These are phyloP conservation scores for Epistrophella euchroma DNA, from an alignment of 2,888 invertebrate genomes.

Conservation along the genomic window DNA sequence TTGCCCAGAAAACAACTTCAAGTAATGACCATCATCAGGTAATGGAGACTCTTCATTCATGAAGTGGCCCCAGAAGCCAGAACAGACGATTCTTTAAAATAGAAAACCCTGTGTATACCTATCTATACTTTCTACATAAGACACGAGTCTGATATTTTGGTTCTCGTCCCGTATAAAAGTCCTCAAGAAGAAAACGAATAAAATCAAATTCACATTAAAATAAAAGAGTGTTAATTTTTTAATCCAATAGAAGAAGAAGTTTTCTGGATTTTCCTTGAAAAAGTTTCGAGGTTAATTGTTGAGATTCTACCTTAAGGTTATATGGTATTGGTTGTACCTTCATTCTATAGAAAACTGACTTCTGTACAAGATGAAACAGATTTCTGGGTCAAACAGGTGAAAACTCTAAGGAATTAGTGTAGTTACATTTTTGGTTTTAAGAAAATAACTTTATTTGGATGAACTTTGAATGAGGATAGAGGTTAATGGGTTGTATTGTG, in stretches of 20 bases:
- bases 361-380: slow-evolving; percentile 5
- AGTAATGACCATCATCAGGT: slow-evolving; percentile 75
- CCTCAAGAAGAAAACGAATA: slow-evolving; percentile 37
- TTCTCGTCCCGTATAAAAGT: neutral
- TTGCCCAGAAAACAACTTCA: slow-evolving; percentile 57
- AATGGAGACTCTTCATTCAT: slow-evolving; percentile 71
- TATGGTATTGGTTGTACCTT: too few species aligned
- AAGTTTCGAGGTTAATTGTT: slow-evolving; percentile 69
- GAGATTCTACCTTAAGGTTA: slow-evolving; percentile 11
- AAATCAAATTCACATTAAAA: slow-evolving; percentile 73
- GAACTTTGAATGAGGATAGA: slow-evolving; percentile 7
- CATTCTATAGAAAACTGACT: neutral
- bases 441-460: slow-evolving; percentile 16
- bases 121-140: neutral
- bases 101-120: neutral
- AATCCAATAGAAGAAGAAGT: slow-evolving; percentile 69
- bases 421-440: neutral
- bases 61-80: slow-evolving; percentile 27
- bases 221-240: slow-evolving; percentile 73
- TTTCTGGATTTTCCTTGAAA: slow-evolving; percentile 39
- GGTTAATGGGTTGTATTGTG: slow-evolving; percentile 15
- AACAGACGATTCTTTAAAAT: neutral
- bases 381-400: slow-evolving; percentile 33
- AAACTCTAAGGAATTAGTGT: slow-evolving; percentile 1
- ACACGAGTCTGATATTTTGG: slow-evolving; percentile 24